A percentile compares a stretch with the other conserved stretches of the same genome.
Conservation (phyloP, 2,113 vertebrate genomes). For the Gasterosteus nipponicus region DNA sequence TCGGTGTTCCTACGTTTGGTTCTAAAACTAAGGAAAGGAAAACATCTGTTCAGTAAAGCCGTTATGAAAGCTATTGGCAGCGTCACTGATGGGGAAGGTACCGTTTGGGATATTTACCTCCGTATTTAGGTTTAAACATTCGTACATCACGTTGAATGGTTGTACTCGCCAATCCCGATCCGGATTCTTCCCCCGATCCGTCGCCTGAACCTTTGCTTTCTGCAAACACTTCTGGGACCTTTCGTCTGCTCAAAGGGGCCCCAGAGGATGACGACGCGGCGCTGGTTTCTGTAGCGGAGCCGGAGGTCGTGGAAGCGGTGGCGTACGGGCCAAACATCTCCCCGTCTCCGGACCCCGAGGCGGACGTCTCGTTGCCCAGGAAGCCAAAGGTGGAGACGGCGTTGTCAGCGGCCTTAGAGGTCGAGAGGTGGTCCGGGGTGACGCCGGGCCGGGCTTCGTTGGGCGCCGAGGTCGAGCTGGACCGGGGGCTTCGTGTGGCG, state of each 20-base stretch:
- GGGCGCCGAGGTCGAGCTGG: neutral
- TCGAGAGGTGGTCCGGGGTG: neutral
- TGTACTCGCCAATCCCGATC: neutral
- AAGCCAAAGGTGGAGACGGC: neutral
- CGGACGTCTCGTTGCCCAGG: neutral
- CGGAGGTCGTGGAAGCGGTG: neutral
- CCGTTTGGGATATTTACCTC: slow-evolving; percentile 2
- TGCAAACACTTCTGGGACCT: neutral
- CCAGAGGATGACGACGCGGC: neutral
- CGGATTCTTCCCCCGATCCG: neutral
- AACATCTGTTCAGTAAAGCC: neutral
- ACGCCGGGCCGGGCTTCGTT: neutral
- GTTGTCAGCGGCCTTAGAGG: neutral
- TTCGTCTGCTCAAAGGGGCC: accelerated
- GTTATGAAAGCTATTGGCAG: neutral
- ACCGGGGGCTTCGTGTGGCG: neutral
- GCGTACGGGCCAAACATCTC: neutral
- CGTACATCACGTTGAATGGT: no score
- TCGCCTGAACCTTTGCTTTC: neutral
- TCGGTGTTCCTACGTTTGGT: accelerated
- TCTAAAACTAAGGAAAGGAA: neutral
- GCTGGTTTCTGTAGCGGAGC: neutral
- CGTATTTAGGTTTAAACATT: neutral
- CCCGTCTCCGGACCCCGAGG: slow-evolving; percentile 11
- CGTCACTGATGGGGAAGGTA: no score